Base-by-base conservation (phyloP, 2,888 invertebrate genomes). In the Plusia festucae region DNA sequence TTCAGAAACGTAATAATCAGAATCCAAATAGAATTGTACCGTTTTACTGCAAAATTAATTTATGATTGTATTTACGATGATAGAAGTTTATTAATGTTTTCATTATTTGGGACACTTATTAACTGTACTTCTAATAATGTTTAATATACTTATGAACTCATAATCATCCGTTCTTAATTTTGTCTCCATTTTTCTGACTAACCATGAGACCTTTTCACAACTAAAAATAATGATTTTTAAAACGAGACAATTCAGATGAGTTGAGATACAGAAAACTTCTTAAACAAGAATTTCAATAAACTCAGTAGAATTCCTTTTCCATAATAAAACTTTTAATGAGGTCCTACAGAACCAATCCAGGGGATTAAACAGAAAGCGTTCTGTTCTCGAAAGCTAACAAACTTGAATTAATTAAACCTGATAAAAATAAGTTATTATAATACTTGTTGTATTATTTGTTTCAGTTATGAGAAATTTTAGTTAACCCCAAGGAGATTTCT, bases 1-100 rank as follows among this genome's bases (percentile, higher is more conserved):
- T 13, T n/a, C 11, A 24, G 51, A 52, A 52, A 52, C 15, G 52
- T 24, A 24, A 24, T 52, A 52, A 52, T 22, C 22, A 13, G n/a
- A 22, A 24, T 15, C 52, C 24, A 24, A 24, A n/a, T 24, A 5
- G 52, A 52, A 52, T 24, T 15, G 52, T 6, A 22, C 22, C 24
- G 20, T 52, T 52, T 52, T 52, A 52, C 24, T 52, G 24, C 52
- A 24, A 52, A 52, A n/a, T 52, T 24, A 52, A 24, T 52, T 52
- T 52, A 24, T 52, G 20, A n/a, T n/a, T 7, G 15, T n/a, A 24
- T 52, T 22, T 24, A 24, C n/a, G 52, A 22, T 52, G 15, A 52
- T 52, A 1, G 52, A 52, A 22, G 13, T 49, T 52, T 22, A 24
- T 24, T 52, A 52, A 52, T 22, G 22, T 7, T 20, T 15, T 15